Evolutionary conservation across 2,113 vertebrate species (phyloP), one percentile per base, ranked within the genome.

Genomic region (Melanotaenia duboulayi): DNA sequence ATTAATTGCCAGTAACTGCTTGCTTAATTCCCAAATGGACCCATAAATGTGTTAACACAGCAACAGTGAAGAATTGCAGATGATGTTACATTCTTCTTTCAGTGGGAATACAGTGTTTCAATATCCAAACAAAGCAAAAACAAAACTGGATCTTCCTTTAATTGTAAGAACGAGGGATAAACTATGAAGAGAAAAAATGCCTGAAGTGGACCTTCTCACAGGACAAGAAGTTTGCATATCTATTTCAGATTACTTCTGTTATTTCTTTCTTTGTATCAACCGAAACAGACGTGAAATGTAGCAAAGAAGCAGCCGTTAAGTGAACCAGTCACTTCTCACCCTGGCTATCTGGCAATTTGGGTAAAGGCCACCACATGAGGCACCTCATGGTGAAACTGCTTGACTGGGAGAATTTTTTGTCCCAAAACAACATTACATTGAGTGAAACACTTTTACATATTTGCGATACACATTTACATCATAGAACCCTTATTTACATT

Each of bases 1-100:
- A 52, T 4, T 12, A 17, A 22, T 22, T 25, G 44, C 11, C 11
- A 4, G 42, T 49, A 39, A 49, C 24, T 44, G 8, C 32, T 35
- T 35, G 35, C 35, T 59, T 59, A 40, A 59, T 59, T 59, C 5
- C 56, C n/a, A 59, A 59, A 39, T 9, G 37, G 35, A 59, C 56
- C 35, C 11, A 6, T 40, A 20, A 39, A 59, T 22, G 35, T 39
- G 35, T 12, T 39, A 11, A 35, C 32, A 19, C 4, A 14, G 19
- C 55, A 22, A 11, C 10, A 25, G 28, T 28, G 42, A 58, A 39
- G 32, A 39, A 20, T n/a, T 7, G 35, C 32, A 20, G 32, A 39
- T 19, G 56, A 22, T 58, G 1, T 58, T 7, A 39, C n/a, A 22
- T 39, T 22, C n/a, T 39, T 58, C 10, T 58, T 58, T 39, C 32